These are phyloP conservation scores for Arizona elegans DNA, from an alignment of 2,113 vertebrate species.

Conservation along the genomic window DNA sequence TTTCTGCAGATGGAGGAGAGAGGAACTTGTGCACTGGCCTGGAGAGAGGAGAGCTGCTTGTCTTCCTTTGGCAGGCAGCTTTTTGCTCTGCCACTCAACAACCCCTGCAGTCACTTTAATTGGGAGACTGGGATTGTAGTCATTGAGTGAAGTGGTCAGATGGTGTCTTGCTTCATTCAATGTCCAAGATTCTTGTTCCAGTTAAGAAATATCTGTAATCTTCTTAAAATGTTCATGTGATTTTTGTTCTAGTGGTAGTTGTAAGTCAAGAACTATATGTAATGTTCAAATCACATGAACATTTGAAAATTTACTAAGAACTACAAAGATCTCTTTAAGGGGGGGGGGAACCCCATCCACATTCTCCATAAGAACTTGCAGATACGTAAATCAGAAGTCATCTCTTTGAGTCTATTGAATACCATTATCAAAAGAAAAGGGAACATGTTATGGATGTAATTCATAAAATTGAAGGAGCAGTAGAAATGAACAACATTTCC, in stretches of 20 bases:
- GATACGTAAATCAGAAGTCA: not conserved
- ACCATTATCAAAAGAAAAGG: not conserved
- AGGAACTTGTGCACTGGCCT: too few relatives aligned
- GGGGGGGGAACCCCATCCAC: rapidly evolving
- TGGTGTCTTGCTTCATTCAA: not conserved
- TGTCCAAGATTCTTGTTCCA: not conserved
- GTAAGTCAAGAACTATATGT: not conserved
- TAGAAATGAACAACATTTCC: not conserved
- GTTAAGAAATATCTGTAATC: not conserved
- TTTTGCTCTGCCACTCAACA: too few relatives aligned
- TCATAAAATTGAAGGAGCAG: conserved; percentile 5
- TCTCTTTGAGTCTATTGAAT: not conserved
- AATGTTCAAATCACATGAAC: not conserved
- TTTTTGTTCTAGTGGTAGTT: too few relatives aligned
- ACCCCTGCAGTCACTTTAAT: not conserved
- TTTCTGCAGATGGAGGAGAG: too few relatives aligned
- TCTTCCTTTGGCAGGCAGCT: too few relatives aligned
- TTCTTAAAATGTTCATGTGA: too few relatives aligned
- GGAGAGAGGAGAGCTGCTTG: too few relatives aligned
- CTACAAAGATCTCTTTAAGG: not conserved
- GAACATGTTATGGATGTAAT: not conserved
- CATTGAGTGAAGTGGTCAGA: not conserved
- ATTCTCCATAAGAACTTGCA: conserved; percentile 1
- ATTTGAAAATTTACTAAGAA: not conserved
- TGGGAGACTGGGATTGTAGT: not conserved